These are phyloP conservation scores for Cyclargus thomasi DNA, from an alignment of 1,140 invertebrate species.

Conservation along the genomic window DNA sequence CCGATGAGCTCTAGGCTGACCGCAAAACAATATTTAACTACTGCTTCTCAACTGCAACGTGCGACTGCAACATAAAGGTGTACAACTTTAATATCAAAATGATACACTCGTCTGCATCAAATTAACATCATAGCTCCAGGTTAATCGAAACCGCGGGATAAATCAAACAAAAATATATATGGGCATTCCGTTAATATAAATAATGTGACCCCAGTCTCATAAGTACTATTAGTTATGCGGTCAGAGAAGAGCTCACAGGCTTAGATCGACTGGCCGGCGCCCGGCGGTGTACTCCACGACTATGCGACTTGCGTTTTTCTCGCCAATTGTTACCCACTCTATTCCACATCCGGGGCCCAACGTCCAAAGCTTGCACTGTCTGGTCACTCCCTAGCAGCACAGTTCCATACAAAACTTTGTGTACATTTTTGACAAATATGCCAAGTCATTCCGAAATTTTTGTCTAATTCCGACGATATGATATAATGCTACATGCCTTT, in stretches of 20 bases:
- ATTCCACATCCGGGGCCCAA: conserved; percentile 15
- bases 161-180: neutral
- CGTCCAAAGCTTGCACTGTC: conserved; percentile 19
- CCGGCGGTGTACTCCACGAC: conserved; percentile 10
- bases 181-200: neutral
- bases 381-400: conserved; percentile 24
- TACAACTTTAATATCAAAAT: neutral
- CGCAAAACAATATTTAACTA: neutral
- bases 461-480: conserved; percentile 12
- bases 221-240: neutral
- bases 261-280: conserved; percentile 20
- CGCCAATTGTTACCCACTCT: conserved; percentile 7
- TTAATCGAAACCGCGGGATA: neutral
- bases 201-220: neutral
- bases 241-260: neutral
- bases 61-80: neutral
- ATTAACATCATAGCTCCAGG: too few relatives aligned
- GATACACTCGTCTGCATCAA: neutral
- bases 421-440: conserved; percentile 24
- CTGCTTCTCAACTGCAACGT: neutral
- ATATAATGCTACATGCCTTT: conserved; percentile 22
- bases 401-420: conserved; percentile 22
- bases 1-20: conserved; percentile 20
- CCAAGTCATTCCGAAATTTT: conserved; percentile 25
- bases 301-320: neutral